Conservation (phyloP, 2,113 vertebrate genomes). For the Scatophagus argus region DNA sequence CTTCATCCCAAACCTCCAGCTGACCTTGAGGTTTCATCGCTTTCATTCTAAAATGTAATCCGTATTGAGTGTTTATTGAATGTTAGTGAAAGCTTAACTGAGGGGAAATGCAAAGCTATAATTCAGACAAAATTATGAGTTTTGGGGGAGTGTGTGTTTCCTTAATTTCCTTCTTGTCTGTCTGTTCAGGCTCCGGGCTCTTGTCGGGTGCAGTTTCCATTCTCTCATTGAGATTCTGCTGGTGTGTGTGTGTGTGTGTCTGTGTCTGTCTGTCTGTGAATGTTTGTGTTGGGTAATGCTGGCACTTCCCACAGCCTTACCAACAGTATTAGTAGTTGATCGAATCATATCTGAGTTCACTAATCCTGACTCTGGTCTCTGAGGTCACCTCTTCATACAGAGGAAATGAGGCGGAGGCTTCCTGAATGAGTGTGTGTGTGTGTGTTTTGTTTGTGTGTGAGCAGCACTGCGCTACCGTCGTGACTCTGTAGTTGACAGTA, state of each 20-base stretch:
- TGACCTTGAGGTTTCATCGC: conserved; percentile 27
- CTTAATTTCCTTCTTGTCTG: conserved; percentile 65
- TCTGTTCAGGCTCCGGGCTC: conserved; percentile 33
- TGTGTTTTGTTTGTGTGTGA: conserved; percentile 12
- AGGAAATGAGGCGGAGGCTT: conserved; percentile 40
- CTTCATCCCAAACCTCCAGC: neutral
- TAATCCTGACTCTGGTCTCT: neutral
- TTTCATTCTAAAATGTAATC: neutral
- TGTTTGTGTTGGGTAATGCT: conserved; percentile 51
- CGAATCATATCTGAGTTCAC: conserved; percentile 56
- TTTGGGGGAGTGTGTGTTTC: conserved; percentile 36
- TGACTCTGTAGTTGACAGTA: too few relatives aligned
- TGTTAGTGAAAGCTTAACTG: conserved; percentile 32
- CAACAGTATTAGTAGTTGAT: conserved; percentile 41
- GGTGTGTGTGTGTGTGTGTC: conserved; percentile 1
- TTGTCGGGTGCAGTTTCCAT: conserved; percentile 41
- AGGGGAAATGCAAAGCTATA: conserved; percentile 33
- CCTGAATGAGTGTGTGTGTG: conserved; percentile 27
- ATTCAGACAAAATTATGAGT: conserved; percentile 52
- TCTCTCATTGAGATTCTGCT: conserved; percentile 20
- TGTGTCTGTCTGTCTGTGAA: conserved; percentile 48
- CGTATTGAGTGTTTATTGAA: conserved; percentile 22
- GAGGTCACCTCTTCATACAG: conserved; percentile 26
- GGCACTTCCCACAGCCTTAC: conserved; percentile 43
- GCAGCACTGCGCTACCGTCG: neutral